phyloP scores from a whole-genome alignment of 2,797 vertebrate species.

The Phalanger gymnotis region DNA sequence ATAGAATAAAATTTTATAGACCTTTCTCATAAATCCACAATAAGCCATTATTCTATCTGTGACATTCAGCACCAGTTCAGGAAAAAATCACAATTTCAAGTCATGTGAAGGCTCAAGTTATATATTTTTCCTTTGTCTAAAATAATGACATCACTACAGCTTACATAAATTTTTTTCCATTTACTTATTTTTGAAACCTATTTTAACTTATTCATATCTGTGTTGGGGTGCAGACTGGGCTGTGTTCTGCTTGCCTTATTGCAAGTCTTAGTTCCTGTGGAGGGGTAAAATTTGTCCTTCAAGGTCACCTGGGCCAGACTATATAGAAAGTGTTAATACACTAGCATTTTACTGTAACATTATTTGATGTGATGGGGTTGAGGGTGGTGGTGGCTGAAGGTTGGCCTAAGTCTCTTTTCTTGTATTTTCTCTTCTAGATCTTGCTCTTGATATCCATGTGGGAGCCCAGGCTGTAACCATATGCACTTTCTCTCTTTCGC shows the following conservation, averaged over 20 bases:
- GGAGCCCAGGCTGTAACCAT: not conserved
- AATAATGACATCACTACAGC: conserved; percentile 30
- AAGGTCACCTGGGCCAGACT: not conserved
- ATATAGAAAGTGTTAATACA: not conserved
- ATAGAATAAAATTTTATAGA: conserved; percentile 78
- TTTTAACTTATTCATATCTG: not conserved
- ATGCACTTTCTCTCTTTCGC: not conserved
- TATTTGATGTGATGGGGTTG: not conserved
- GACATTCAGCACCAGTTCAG: conserved; percentile 53
- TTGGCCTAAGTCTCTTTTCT: not conserved
- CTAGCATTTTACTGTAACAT: not conserved
- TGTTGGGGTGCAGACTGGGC: not conserved
- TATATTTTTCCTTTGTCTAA: conserved; percentile 23
- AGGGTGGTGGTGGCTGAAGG: not conserved
- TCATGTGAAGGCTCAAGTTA: conserved; percentile 1
- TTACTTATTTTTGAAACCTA: conserved; percentile 2
- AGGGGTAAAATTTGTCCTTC: not conserved
- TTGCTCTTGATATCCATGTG: not conserved
- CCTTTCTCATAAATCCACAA: conserved; percentile 69
- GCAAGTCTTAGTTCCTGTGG: conserved; percentile 3
- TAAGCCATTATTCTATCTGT: conserved; percentile 70
- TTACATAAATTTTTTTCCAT: not conserved
- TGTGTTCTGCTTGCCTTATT: not conserved
- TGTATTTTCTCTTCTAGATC: not conserved
- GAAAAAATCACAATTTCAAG: conserved; percentile 54